A percentile compares a stretch with the other conserved stretches of the same genome.
phyloP scores from a whole-genome alignment of 2,113 vertebrate species.

The Malurus cyaneus region DNA sequence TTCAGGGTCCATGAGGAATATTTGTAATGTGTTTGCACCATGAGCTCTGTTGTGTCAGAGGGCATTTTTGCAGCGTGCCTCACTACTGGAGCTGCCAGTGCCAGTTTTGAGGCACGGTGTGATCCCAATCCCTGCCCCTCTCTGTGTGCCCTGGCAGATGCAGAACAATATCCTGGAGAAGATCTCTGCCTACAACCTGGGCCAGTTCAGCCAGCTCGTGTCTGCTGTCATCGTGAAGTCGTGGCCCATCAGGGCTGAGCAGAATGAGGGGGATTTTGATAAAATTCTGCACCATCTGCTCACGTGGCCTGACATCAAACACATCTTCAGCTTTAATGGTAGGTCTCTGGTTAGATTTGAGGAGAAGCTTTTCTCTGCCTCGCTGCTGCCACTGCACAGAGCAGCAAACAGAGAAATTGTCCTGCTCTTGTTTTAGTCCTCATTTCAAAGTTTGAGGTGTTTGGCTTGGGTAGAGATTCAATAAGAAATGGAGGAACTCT shows the following conservation, averaged over 20 bases:
- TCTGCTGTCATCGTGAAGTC: conserved; percentile 85
- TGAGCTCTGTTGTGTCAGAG: not conserved
- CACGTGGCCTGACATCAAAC: conserved; percentile 76
- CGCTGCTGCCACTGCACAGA: not conserved
- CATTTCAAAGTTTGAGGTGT: not conserved
- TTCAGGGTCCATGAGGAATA: not conserved
- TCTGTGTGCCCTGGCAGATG: conserved; percentile 1
- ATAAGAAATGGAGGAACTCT: not conserved
- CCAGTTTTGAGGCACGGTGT: accelerated
- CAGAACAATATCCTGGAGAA: conserved; percentile 55
- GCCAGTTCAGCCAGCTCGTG: conserved; percentile 80
- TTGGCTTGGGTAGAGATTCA: not conserved
- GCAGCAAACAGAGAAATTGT: not conserved
- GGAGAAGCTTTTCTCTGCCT: not conserved
- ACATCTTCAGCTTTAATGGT: conserved; percentile 83
- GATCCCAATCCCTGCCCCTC: not conserved
- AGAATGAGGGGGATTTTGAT: conserved; percentile 31
- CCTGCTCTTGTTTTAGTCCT: not conserved
- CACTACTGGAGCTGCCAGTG: not conserved
- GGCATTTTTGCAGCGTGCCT: not conserved
- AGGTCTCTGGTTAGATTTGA: not conserved
- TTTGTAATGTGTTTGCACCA: accelerated
- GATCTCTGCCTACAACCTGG: not conserved
- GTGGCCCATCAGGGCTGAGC: conserved; percentile 73
- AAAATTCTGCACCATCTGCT: conserved; percentile 80